Evolutionary conservation across 2,797 vertebrate genomes (phyloP), one percentile per base, ranked within the genome.

Genomic region (Ataeniobius toweri): DNA sequence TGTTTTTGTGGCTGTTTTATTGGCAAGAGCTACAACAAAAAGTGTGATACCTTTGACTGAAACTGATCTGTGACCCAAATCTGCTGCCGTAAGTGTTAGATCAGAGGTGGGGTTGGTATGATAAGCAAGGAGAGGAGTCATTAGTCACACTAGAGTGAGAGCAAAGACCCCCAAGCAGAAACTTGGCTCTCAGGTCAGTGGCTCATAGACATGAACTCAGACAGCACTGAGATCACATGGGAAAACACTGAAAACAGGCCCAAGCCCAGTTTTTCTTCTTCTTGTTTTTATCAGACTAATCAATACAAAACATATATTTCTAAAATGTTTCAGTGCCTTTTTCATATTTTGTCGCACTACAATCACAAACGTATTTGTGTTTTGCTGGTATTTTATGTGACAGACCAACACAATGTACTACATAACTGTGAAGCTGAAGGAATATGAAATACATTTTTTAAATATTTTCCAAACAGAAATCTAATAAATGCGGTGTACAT

Each of bases 1-100:
- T 44, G 5, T 61, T 59, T 44, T 59, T 85, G 79, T 65, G 36
- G 28, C 68, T 70, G 46, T 18, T 9, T 73, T 28, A 51, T 65
- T 59, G 68, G 70, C 24, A 3, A 53, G 22, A 39, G 58, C 26
- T 31, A 10, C 59, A 28, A 20, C 9, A 44, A 41, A 73, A 83
- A 75, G 79, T 83, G 70, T 0, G 68, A 83, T 77, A 81, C 76
- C 86, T 83, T 82, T 67, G 72, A 77, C 80, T 39, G 76, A 91
- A 88, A 88, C 91, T 83, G 80, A 89, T 90, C 88, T 83, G 76
- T 85, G 88, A 86, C 86, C 83, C 82, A 82, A 86, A 93, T 91
- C 86, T 78, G 80, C 20, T 2, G 78, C 71, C 84, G 81, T 75
- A 78, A 76, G 74, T 9, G 7, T 71, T 31, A 88, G 87, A 92